A percentile compares a stretch with the other conserved stretches of the same genome.
phyloP scores from a whole-genome alignment of 2,113 vertebrate species.

The Syrmaticus mikado region DNA sequence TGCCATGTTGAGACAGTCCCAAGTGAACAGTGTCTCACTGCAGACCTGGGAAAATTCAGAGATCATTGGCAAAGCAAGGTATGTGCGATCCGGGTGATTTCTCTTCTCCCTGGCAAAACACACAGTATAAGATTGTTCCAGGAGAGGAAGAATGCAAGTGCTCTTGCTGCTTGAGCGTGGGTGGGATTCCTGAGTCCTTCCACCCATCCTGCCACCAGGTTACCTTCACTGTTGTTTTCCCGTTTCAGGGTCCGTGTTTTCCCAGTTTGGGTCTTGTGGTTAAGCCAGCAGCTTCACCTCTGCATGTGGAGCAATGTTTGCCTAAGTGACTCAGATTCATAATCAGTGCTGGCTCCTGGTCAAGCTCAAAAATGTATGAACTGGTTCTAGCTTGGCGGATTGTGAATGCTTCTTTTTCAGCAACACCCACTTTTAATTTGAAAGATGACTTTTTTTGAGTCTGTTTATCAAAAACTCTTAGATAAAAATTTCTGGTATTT shows the following conservation, averaged over 20 bases:
- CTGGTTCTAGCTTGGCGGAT: not conserved
- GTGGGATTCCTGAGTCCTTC: not conserved
- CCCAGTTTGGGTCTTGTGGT: not conserved
- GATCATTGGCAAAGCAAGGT: accelerated
- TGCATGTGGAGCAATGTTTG: not conserved
- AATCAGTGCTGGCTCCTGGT: not conserved
- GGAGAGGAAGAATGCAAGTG: not conserved
- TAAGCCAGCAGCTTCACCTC: not conserved
- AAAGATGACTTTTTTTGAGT: not conserved
- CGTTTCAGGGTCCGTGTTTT: not conserved
- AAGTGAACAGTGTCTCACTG: not conserved
- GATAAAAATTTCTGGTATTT: not conserved
- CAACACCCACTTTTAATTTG: not conserved
- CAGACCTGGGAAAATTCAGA: not conserved
- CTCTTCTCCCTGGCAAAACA: not conserved
- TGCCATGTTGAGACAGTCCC: not conserved
- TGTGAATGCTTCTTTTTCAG: not conserved
- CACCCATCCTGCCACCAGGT: not conserved
- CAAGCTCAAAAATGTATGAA: not conserved
- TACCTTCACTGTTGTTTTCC: not conserved
- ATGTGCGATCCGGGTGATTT: not conserved
- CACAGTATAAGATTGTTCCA: not conserved
- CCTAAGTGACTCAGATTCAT: not conserved
- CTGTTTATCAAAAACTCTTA: not conserved
- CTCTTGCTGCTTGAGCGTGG: not conserved